Evolutionary conservation across 1,140 invertebrate species (phyloP).

Genomic region (Rhizoglyphus robini): DNA sequence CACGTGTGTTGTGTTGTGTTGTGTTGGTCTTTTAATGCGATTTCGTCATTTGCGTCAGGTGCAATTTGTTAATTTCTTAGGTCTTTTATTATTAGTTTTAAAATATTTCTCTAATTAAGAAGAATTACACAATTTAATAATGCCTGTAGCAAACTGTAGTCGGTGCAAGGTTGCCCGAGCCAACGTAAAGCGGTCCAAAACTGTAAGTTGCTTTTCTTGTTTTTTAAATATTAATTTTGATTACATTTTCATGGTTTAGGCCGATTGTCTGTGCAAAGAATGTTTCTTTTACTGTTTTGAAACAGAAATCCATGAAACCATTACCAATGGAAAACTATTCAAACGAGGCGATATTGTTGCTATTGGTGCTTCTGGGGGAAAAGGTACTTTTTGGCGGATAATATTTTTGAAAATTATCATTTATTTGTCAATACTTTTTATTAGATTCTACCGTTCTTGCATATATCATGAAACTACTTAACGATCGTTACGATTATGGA

Average conservation of each 20-base stretch:
- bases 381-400: conserved; percentile 39
- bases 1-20: too few relatives aligned
- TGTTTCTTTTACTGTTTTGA: conserved; percentile 93
- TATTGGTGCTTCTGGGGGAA: conserved; percentile 92
- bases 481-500: conserved; percentile 80
- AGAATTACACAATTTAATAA: too few relatives aligned
- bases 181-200: conserved; percentile 30
- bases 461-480: conserved; percentile 76
- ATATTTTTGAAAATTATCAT: neutral
- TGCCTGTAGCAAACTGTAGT: conserved; percentile 21
- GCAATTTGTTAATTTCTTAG: too few relatives aligned
- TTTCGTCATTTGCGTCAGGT: too few relatives aligned
- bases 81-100: neutral
- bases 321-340: conserved; percentile 69
- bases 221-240: conserved; percentile 4
- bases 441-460: conserved; percentile 91
- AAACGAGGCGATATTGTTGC: conserved; percentile 73
- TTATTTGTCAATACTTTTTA: conserved; percentile 16
- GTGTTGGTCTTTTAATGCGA: too few relatives aligned
- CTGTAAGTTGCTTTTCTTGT: conserved; percentile 24
- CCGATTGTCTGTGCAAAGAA: conserved; percentile 79
- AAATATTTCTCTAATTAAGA: too few relatives aligned
- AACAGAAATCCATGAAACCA: conserved; percentile 89
- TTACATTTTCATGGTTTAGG: conserved; percentile 32
- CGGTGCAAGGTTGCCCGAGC: conserved; percentile 24